Evolutionary conservation across 2,888 invertebrate species (phyloP).

Genomic region (Pammene fasciana): DNA sequence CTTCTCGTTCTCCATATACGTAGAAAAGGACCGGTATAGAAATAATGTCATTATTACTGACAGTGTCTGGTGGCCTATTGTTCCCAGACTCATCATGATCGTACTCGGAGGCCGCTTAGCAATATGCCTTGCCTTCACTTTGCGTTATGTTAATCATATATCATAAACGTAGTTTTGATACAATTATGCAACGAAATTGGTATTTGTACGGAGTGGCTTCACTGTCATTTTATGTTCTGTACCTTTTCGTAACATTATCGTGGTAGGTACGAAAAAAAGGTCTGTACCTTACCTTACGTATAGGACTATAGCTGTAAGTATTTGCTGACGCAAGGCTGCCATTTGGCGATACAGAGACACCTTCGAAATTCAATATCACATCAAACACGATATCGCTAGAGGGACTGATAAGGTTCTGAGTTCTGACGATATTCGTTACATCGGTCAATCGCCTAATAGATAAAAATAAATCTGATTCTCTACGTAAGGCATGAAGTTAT

Average conservation of each 20-base stretch:
- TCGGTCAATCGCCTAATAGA: neutral
- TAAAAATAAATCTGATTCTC: neutral
- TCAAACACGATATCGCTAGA: neutral
- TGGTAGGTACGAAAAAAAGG: too few relatives aligned
- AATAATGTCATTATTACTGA: too few relatives aligned
- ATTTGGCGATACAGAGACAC: neutral
- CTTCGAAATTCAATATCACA: neutral
- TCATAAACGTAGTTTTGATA: neutral
- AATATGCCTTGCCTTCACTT: too few relatives aligned
- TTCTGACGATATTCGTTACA: neutral
- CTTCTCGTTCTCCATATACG: too few relatives aligned
- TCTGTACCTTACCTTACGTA: neutral
- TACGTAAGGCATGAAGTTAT: too few relatives aligned
- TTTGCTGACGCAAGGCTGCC: neutral
- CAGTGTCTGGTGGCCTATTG: too few relatives aligned
- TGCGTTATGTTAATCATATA: too few relatives aligned
- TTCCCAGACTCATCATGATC: too few relatives aligned
- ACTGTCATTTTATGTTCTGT: neutral
- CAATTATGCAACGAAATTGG: neutral
- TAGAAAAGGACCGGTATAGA: too few relatives aligned
- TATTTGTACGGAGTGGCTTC: neutral
- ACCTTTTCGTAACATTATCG: neutral
- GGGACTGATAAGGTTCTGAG: neutral
- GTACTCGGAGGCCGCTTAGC: too few relatives aligned
- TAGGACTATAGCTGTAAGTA: too few relatives aligned